Evolutionary conservation across 2,888 invertebrate genomes (phyloP), one percentile per base, ranked within the genome.

Genomic region (Leistus spinibarbis): DNA sequence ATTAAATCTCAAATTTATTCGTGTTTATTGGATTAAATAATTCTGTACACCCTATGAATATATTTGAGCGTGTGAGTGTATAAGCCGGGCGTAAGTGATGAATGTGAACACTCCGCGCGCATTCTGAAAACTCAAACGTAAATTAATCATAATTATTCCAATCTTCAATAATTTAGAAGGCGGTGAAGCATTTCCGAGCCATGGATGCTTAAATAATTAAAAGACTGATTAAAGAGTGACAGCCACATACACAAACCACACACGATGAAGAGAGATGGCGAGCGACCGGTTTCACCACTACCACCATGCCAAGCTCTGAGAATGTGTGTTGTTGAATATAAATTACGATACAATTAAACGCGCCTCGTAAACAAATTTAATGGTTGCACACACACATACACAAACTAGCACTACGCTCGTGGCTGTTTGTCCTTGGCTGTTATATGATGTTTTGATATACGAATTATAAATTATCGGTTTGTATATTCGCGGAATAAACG

Each of bases 1-100:
- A 70, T 60, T 19, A 23, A 19, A 62, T 20, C 40, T 70, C 63
- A 54, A 70, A 69, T 56, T 70, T 70, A 70, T 70, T 70, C 53
- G 63, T 70, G 70, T 70, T 70, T 40, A 70, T 62, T 70, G 70
- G 70, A 70, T 70, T 70, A 70, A 62, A 70, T 70, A 70, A 70
- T 70, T 69, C 40, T 40, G 54, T 17, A 5, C 54, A 5, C n/a
- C n/a, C 1, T 54, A 16, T 13, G 54, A 54, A 54, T 3, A 54
- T n/a, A n/a, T 2, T 27, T 16, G n/a, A 13, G 22, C 27, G 60
- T 19, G 24, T 57, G 54, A 60, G 13, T n/a, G n/a, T n/a, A n/a
- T n/a, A n/a, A 16, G 2, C 16, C 19, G n/a, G 66, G 1, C 16
- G 13, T 24, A 17, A 7, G 69, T 57, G 69, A 69, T 69, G 60